Conservation (phyloP, 2,888 invertebrate species). For the Hetaerina titia region DNA sequence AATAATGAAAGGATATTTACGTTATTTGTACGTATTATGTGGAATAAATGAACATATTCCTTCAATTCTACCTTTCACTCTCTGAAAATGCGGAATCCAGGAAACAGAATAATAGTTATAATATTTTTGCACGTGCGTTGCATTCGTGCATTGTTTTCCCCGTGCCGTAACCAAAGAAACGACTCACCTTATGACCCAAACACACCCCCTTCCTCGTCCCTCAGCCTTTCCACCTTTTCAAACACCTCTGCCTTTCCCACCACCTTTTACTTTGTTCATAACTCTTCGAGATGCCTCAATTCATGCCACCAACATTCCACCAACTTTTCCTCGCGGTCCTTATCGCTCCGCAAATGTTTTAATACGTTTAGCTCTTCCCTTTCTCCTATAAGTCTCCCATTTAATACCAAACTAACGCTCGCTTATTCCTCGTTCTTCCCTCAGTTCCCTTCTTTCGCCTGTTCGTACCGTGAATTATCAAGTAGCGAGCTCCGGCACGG, state of each 20-base stretch:
- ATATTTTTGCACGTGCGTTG: neutral
- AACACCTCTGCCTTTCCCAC: neutral
- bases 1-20: neutral
- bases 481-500: neutral
- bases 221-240: neutral
- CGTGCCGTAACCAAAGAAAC: neutral
- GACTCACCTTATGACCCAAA: neutral
- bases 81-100: neutral
- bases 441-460: neutral
- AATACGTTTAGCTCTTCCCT: neutral
- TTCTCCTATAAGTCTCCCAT: neutral
- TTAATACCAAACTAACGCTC: neutral
- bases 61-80: neutral
- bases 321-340: neutral
- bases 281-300: neutral
- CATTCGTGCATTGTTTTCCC: neutral
- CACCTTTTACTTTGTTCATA: neutral
- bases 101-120: neutral
- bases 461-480: conserved; percentile 5
- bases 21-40: neutral
- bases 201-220: neutral
- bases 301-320: neutral
- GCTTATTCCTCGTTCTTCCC: neutral
- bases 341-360: neutral
- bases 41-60: neutral